phyloP scores from a whole-genome alignment of 2,888 invertebrate species.

The Stenichneumon culpator region DNA sequence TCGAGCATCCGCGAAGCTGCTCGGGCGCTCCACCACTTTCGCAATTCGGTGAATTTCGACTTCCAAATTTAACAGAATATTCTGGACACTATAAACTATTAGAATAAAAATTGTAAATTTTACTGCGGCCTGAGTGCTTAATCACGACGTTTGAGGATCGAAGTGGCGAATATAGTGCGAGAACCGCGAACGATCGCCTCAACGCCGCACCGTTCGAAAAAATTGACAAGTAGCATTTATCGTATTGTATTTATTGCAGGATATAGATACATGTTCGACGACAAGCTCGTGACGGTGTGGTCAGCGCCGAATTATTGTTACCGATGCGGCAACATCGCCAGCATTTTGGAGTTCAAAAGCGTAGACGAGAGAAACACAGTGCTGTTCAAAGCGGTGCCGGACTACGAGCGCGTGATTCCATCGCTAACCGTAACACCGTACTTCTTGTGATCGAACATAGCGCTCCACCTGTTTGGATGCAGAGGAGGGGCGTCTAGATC shows the following conservation, averaged over 20 bases:
- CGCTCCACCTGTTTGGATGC: constrained; percentile 76
- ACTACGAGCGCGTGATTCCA: constrained; percentile 96
- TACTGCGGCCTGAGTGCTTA: too few relatives aligned
- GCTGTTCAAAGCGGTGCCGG: constrained; percentile 98
- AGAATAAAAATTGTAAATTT: too few relatives aligned
- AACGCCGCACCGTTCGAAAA: too few relatives aligned
- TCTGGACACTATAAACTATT: too few relatives aligned
- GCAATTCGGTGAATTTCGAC: too few relatives aligned
- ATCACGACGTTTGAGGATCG: too few relatives aligned
- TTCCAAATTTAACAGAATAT: too few relatives aligned
- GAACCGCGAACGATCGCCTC: too few relatives aligned
- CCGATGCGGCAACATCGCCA: constrained; percentile 99
- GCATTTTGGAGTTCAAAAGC: constrained; percentile 95
- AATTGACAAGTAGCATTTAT: not conserved
- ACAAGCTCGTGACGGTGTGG: constrained; percentile 99
- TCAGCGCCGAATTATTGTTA: constrained; percentile 99
- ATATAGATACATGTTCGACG: constrained; percentile 99
- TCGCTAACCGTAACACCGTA: constrained; percentile 97
- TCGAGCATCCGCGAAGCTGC: too few relatives aligned
- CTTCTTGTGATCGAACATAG: constrained; percentile 91
- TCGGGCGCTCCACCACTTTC: too few relatives aligned
- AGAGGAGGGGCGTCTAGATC: constrained; percentile 73
- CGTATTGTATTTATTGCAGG: constrained; percentile 87
- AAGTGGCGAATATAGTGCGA: too few relatives aligned
- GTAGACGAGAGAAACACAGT: constrained; percentile 92